phyloP scores from a whole-genome alignment of 92 coral and sea anemone genomes.

The Parazoanthus darwini region DNA sequence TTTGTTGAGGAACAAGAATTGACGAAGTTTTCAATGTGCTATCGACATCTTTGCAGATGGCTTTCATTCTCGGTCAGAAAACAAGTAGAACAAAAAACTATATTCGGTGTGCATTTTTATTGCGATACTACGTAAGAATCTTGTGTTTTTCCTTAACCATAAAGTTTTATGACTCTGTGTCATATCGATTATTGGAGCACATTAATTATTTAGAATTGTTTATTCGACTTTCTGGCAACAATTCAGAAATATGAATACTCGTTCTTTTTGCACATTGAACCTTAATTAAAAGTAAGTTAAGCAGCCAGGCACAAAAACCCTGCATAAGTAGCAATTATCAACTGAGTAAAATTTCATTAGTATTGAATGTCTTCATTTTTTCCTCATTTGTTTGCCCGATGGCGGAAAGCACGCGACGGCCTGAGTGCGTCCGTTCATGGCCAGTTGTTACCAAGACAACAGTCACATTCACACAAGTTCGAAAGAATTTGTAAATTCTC shows the following conservation, averaged over 20 bases:
- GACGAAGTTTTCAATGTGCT: not conserved
- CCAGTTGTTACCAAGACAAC: not conserved
- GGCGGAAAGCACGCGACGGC: not conserved
- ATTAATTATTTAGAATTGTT: too few species aligned
- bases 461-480: not conserved
- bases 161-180: not conserved
- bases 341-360: not conserved
- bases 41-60: not conserved
- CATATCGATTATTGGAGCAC: not conserved
- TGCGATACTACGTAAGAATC: too few species aligned
- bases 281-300: too few species aligned
- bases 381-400: not conserved
- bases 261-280: not conserved
- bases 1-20: not conserved
- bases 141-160: not conserved
- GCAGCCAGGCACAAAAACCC: not conserved
- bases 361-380: too few species aligned
- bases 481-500: too few species aligned
- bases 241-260: not conserved
- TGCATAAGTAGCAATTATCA: not conserved
- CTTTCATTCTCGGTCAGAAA: not conserved
- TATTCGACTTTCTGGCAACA: not conserved
- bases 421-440: not conserved
- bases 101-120: too few species aligned
- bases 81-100: not conserved